phyloP scores from a whole-genome alignment of 2,888 invertebrate genomes.

The Apeira syringaria region DNA sequence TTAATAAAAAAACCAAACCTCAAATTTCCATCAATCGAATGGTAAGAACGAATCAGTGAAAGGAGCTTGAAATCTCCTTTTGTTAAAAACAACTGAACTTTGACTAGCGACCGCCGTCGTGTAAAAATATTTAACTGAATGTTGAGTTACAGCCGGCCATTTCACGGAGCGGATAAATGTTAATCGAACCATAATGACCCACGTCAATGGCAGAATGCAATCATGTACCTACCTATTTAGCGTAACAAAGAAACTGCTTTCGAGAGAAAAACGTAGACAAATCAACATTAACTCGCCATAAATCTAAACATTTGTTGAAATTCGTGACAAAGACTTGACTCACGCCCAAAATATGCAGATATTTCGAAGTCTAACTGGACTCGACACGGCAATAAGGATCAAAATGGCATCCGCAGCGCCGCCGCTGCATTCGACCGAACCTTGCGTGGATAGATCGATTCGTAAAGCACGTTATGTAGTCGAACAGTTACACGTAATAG shows the following conservation, averaged over 20 bases:
- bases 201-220: conserved; percentile 14
- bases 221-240: conserved; percentile 11
- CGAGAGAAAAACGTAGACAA: conserved; percentile 15
- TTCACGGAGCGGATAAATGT: conserved; percentile 37
- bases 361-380: conserved; percentile 27
- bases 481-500: conserved; percentile 38
- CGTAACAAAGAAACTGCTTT: conserved; percentile 14
- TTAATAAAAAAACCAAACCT: background rate
- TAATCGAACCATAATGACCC: conserved; percentile 30
- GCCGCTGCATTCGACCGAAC: conserved; percentile 23
- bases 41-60: conserved; percentile 42
- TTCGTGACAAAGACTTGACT: conserved; percentile 26
- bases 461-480: conserved; percentile 31
- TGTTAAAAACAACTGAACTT: conserved; percentile 40
- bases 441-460: conserved; percentile 38
- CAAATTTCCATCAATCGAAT: conserved; percentile 24
- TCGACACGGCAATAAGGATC: conserved; percentile 13
- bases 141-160: conserved; percentile 26
- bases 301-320: conserved; percentile 22
- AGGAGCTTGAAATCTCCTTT: conserved; percentile 37
- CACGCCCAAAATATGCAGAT: conserved; percentile 17
- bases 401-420: conserved; percentile 29
- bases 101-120: conserved; percentile 23
- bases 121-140: conserved; percentile 23
- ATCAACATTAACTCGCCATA: conserved; percentile 19